Conservation (phyloP, 1,140 invertebrate genomes). For the Dicyema japonicum region DNA sequence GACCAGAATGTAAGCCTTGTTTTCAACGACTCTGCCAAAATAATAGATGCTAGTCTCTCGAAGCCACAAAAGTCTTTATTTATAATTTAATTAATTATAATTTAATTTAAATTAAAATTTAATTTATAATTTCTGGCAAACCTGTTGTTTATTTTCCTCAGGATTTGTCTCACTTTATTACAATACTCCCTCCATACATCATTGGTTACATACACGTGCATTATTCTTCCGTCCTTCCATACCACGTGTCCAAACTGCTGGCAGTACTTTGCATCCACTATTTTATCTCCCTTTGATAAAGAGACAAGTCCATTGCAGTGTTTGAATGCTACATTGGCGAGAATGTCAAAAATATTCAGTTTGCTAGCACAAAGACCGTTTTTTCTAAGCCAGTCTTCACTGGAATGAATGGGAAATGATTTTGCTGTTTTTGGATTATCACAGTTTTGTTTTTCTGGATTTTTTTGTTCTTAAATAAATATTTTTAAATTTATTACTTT, state of each 20-base stretch:
- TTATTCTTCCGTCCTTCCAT: conserved; percentile 15
- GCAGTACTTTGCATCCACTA: conserved; percentile 18
- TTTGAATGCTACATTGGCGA: conserved; percentile 14
- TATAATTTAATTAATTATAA: too few species aligned
- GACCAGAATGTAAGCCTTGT: conserved; percentile 15
- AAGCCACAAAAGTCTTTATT: too few species aligned
- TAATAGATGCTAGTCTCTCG: conserved; percentile 15
- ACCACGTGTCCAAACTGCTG: conserved; percentile 15
- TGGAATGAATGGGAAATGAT: conserved; percentile 3
- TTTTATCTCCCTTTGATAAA: too few species aligned
- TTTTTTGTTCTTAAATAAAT: not conserved
- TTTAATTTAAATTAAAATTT: too few species aligned
- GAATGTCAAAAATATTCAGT: conserved; percentile 13
- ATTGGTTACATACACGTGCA: conserved; percentile 17
- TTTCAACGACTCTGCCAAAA: conserved; percentile 19
- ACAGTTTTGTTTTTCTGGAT: not conserved
- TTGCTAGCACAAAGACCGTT: conserved; percentile 12
- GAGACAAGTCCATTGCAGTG: conserved; percentile 16
- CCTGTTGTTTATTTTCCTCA: conserved; percentile 3
- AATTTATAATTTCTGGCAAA: too few species aligned
- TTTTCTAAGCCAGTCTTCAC: conserved; percentile 12
- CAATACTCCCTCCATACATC: conserved; percentile 14
- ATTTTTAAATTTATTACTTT: conserved; percentile 6
- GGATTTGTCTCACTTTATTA: too few species aligned
- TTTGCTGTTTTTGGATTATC: not conserved